phyloP scores from a whole-genome alignment of 2,797 vertebrate genomes.

The Vespertilio murinus region DNA sequence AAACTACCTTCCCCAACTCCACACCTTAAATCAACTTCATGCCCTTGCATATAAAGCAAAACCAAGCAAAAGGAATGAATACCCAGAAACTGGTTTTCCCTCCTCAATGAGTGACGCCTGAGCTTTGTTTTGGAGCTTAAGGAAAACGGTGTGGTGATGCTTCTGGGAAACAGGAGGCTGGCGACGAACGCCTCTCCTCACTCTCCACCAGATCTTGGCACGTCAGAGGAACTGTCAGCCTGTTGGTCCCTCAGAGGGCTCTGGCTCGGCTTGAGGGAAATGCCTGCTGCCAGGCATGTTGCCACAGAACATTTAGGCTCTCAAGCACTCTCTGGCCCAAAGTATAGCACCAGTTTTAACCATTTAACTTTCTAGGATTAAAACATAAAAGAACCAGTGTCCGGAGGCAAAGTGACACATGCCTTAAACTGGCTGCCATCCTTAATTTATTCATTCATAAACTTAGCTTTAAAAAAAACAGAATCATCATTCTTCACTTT shows the following conservation, averaged over 20 bases:
- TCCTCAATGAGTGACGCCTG: not conserved
- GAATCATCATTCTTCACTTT: too few species aligned
- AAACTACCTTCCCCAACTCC: not conserved
- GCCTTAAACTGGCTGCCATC: too few species aligned
- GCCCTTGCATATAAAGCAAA: too few species aligned
- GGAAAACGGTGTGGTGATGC: not conserved
- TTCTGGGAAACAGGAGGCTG: not conserved
- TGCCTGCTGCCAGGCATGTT: not conserved
- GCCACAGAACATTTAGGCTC: constrained; percentile 1
- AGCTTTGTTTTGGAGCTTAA: constrained; percentile 29
- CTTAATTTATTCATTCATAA: too few species aligned
- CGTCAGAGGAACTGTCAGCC: not conserved
- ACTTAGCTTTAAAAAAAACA: too few species aligned
- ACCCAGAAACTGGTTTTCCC: too few species aligned
- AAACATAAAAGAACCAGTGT: too few species aligned
- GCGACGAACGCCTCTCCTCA: not conserved
- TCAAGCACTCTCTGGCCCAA: not conserved
- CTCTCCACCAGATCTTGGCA: not conserved
- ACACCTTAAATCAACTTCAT: not conserved
- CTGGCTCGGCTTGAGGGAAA: not conserved
- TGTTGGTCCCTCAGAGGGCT: not conserved
- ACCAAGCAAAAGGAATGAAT: too few species aligned
- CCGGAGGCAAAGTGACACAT: too few species aligned
- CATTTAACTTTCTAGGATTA: too few species aligned
- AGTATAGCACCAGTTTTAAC: too few species aligned